A percentile compares a stretch with the other conserved stretches of the same genome.
phyloP scores from a whole-genome alignment of 2,797 vertebrate species.

The Paguma larvata region DNA sequence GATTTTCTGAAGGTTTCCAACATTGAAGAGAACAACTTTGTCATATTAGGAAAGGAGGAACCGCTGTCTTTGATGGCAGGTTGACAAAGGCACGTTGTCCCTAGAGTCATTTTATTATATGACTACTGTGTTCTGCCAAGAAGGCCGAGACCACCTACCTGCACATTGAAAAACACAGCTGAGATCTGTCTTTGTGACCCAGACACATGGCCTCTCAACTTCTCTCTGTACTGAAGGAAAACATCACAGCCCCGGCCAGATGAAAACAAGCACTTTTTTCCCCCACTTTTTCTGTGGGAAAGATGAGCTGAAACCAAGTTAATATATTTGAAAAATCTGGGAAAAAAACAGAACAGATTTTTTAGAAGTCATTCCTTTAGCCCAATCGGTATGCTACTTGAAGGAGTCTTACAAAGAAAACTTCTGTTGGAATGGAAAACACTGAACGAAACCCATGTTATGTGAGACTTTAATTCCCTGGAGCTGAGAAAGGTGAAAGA shows the following conservation, averaged over 20 bases:
- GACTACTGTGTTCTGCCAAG: slow-evolving; percentile 60
- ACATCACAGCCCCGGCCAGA: slow-evolving; percentile 59
- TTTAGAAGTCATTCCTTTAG: slow-evolving; percentile 73
- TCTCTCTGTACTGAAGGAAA: slow-evolving; percentile 64
- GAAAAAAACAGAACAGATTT: slow-evolving; percentile 76
- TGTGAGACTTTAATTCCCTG: slow-evolving; percentile 76
- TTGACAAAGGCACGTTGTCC: slow-evolving; percentile 56
- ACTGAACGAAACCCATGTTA: slow-evolving; percentile 71
- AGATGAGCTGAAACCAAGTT: slow-evolving; percentile 79
- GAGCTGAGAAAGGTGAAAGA: slow-evolving; percentile 61
- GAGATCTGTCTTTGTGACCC: slow-evolving; percentile 71
- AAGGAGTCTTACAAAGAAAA: slow-evolving; percentile 80
- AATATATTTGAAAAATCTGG: slow-evolving; percentile 83
- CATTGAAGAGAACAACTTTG: slow-evolving; percentile 71
- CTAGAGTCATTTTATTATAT: slow-evolving; percentile 74
- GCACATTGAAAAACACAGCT: slow-evolving; percentile 52
- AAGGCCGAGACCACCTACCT: slow-evolving; percentile 61
- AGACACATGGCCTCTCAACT: slow-evolving; percentile 60
- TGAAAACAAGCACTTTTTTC: slow-evolving; percentile 53
- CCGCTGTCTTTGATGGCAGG: slow-evolving; percentile 42
- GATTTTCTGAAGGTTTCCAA: slow-evolving; percentile 63
- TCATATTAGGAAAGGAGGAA: slow-evolving; percentile 60
- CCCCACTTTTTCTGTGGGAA: slow-evolving; percentile 74
- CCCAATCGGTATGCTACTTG: slow-evolving; percentile 70
- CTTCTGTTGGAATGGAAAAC: slow-evolving; percentile 74